A percentile compares a stretch with the other conserved stretches of the same genome.
These are phyloP conservation scores for Epinephelus cyanopodus DNA, from an alignment of 2,113 vertebrate genomes.

Conservation along the genomic window DNA sequence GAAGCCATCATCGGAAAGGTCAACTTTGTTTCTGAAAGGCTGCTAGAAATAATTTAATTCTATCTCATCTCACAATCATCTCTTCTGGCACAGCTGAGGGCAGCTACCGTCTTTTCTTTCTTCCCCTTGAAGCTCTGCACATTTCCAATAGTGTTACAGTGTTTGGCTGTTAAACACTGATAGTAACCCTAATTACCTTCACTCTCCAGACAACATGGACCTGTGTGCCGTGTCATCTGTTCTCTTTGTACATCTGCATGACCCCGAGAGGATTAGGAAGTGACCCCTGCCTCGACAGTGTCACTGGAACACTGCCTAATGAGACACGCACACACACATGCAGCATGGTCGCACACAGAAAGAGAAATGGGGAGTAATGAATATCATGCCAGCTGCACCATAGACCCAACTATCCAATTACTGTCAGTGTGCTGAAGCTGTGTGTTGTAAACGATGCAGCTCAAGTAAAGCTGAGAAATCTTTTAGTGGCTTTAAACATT, in stretches of 20 bases:
- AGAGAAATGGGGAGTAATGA: constrained; percentile 46
- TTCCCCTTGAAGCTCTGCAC: constrained; percentile 11
- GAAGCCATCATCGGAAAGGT: not conserved
- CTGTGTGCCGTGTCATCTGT: constrained; percentile 67
- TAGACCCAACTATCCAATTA: constrained; percentile 52
- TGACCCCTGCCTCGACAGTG: constrained; percentile 52
- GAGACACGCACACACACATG: constrained; percentile 44
- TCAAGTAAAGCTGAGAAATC: not conserved
- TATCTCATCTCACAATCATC: not conserved
- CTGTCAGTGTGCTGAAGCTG: constrained; percentile 29
- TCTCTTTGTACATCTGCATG: constrained; percentile 53
- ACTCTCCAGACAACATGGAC: constrained; percentile 55
- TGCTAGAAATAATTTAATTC: constrained; percentile 15
- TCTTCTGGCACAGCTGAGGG: constrained; percentile 1
- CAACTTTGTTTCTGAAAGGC: not conserved
- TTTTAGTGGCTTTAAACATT: constrained; percentile 4
- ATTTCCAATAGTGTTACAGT: constrained; percentile 11
- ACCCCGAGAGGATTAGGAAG: constrained; percentile 59
- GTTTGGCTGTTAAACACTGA: constrained; percentile 60
- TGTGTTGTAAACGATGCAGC: constrained; percentile 44
- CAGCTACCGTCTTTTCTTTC: not conserved
- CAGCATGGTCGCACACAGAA: constrained; percentile 10
- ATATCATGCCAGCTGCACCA: constrained; percentile 45
- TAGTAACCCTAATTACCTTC: constrained; percentile 68
- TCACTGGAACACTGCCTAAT: constrained; percentile 66